These are phyloP conservation scores for Amphipoea oculea DNA, from an alignment of 2,888 invertebrate species.

Conservation along the genomic window DNA sequence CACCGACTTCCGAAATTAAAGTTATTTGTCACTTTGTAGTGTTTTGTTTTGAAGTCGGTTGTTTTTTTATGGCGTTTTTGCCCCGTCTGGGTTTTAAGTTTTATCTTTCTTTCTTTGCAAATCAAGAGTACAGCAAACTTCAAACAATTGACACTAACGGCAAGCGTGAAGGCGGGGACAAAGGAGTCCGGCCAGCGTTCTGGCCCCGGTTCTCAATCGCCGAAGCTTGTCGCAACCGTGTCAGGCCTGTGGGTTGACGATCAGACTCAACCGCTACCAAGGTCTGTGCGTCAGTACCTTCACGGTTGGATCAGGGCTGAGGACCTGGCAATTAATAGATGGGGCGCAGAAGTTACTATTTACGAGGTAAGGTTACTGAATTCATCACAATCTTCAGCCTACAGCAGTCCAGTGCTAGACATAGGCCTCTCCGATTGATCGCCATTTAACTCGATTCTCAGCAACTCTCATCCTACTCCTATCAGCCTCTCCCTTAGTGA, in stretches of 20 bases:
- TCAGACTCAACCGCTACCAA: conserved; percentile 84
- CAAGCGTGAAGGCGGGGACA: conserved; percentile 13
- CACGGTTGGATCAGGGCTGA: conserved; percentile 85
- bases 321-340: conserved; percentile 78
- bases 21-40: too few relatives aligned
- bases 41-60: too few relatives aligned
- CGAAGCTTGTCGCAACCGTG: not conserved
- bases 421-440: too few relatives aligned
- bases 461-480: not conserved
- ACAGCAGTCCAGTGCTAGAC: not conserved
- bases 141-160: conserved; percentile 56
- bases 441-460: not conserved
- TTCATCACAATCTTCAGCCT: not conserved
- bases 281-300: conserved; percentile 81
- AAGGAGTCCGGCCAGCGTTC: conserved; percentile 70
- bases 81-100: not conserved
- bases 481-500: too few relatives aligned
- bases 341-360: conserved; percentile 80
- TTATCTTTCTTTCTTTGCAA: not conserved
- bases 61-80: not conserved
- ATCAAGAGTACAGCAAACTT: conserved; percentile 76
- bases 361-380: conserved; percentile 76
- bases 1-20: too few relatives aligned
- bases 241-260: conserved; percentile 79
- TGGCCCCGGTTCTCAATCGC: not conserved